Evolutionary conservation across 2,888 invertebrate species (phyloP).

Genomic region (Cosmia pyralina): DNA sequence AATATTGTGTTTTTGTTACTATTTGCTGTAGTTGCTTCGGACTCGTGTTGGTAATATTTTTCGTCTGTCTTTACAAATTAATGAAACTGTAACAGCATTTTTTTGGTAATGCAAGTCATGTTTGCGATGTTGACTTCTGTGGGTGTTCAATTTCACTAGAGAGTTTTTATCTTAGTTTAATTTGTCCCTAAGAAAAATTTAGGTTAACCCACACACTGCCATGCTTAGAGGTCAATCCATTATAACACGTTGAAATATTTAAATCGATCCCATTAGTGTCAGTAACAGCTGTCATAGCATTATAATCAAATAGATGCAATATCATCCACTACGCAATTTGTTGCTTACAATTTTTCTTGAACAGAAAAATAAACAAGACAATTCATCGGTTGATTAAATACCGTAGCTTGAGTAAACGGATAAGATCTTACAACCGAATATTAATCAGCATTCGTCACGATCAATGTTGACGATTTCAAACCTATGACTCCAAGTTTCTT

Average conservation of each 20-base stretch:
- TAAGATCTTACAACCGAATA: slow-evolving; percentile 18
- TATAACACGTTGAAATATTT: not conserved
- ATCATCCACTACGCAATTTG: slow-evolving; percentile 19
- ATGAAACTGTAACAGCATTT: slow-evolving; percentile 16
- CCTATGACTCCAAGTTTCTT: not conserved
- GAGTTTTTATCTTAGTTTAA: not conserved
- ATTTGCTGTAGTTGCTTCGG: slow-evolving; percentile 16
- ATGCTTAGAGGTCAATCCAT: not conserved
- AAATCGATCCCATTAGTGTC: not conserved
- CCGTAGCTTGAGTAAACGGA: slow-evolving; percentile 23
- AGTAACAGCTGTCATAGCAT: slow-evolving; percentile 18
- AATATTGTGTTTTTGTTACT: slow-evolving; percentile 64
- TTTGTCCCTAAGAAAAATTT: not conserved
- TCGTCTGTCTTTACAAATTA: slow-evolving; percentile 32
- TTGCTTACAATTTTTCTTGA: not conserved
- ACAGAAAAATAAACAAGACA: slow-evolving; percentile 2
- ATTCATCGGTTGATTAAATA: slow-evolving; percentile 32
- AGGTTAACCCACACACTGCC: not conserved
- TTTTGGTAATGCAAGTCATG: not conserved
- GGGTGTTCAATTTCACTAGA: too few relatives aligned
- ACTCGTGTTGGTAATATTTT: slow-evolving; percentile 14
- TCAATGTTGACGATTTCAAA: slow-evolving; percentile 8
- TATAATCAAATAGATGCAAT: slow-evolving; percentile 23
- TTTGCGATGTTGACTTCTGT: too few relatives aligned
- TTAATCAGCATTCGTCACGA: slow-evolving; percentile 19